These are phyloP conservation scores for Hipparchia sbordonii DNA, from an alignment of 2,888 invertebrate genomes.

Conservation along the genomic window DNA sequence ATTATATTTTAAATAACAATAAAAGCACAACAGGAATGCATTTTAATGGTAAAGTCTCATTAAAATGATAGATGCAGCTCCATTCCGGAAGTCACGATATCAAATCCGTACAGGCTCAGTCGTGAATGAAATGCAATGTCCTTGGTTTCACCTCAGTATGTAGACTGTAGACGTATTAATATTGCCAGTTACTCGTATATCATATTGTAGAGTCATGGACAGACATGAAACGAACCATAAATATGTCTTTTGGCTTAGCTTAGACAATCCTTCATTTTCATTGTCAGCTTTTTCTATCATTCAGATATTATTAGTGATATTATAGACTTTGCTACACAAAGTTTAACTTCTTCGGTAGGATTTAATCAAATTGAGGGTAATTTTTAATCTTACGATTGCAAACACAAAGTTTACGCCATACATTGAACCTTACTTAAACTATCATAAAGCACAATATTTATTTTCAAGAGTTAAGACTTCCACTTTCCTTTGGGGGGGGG, in stretches of 20 bases:
- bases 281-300: neutral
- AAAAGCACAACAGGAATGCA: neutral
- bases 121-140: conserved; percentile 34
- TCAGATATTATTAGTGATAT: neutral
- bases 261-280: neutral
- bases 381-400: too few relatives aligned
- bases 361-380: too few relatives aligned
- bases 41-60: conserved; percentile 34
- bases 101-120: conserved; percentile 27
- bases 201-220: neutral
- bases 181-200: conserved; percentile 1
- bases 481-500: too few relatives aligned
- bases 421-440: too few relatives aligned
- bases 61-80: conserved; percentile 35
- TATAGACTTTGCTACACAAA: too few relatives aligned
- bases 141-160: conserved; percentile 29
- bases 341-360: too few relatives aligned
- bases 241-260: neutral
- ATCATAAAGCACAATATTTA: too few relatives aligned
- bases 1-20: neutral
- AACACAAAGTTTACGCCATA: too few relatives aligned
- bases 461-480: too few relatives aligned
- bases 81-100: conserved; percentile 41
- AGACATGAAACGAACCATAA: neutral
- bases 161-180: neutral